Evolutionary conservation across 2,888 invertebrate genomes (phyloP), one percentile per base, ranked within the genome.

Genomic region (Melanotus villosus): DNA sequence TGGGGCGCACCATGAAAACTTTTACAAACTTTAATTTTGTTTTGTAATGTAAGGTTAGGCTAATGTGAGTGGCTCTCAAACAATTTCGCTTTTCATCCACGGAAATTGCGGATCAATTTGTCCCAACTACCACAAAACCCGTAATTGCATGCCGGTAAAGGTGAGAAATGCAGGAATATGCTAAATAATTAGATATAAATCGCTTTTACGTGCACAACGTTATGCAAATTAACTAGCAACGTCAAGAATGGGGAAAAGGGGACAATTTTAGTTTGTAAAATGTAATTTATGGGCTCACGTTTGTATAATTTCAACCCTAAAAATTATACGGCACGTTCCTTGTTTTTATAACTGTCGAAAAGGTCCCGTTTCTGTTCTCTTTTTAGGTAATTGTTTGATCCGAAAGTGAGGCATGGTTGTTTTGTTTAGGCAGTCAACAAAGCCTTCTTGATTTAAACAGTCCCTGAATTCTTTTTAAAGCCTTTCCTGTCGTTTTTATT

Each of bases 21-120:
- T 77, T 72, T 23, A 52, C 52, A 60, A 64, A 70, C 71, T 74
- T 75, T 73, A 68, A 71, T 74, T 74, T 72, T 73, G 74, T 76
- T 75, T 73, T 69, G 70, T 75, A 74, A 72, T 65, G 56, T 65
- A 65, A 65, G 65, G 65, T 65, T 65, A 65, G 57, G 34, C 56
- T 34, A 3, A 2, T n/a, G 34, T 18, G 54, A 54, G 64, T 36
- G 62, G 19, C n/a, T 21, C 56, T 64, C 64, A 64, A 64, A 64
- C 64, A 30, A n/a, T n/a, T 21, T 38, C 21, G n/a, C 34, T 5
- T 50, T 62, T 64, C 36, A 10, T 38, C 34, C 34, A 30, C 38
- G 63, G 41, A 63, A 65, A 65, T 58, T 38, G 45, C 10, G 16
- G 66, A 58, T 60, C 59, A 66, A 66, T 66, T 66, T 66, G 66